Evolutionary conservation across 2,888 invertebrate species (phyloP), one percentile per base, ranked within the genome.

Genomic region (Troglohyphantes excavatus): DNA sequence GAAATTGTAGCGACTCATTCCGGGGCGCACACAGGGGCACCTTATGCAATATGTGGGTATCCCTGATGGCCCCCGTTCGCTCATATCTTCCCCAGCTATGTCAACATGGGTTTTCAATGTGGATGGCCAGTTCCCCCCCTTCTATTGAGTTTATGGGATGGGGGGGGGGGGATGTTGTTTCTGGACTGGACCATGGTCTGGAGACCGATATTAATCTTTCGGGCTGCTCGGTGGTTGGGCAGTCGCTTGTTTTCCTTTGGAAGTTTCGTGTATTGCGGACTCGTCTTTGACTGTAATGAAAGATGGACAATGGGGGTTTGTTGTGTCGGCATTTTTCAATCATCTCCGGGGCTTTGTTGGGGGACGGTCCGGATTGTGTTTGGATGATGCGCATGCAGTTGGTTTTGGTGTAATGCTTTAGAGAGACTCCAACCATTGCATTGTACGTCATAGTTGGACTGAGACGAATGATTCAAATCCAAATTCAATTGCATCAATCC

Each of bases 1-100:
- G 79, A 65, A 68, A 67, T 67, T 67, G 79, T 65, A 27, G 67
- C 27, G 46, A 13, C 76, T 78, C 76, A 78, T 78, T 78, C 63
- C 63, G 13, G 23, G 43, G 21, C 23, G 23, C n/a, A n/a, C n/a
- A n/a, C n/a, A 43, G 61, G 59, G 75, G n/a, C 17, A 29, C 63
- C 39, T 63, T 65, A 39, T 27, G 27, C 59, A 59, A 17, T 46
- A 26, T 72, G 63, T 63, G 70, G 17, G 43, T 63, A 26, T 73
- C n/a, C 46, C 43, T 73, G 72, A 26, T 26, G 26, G 21, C 39
- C 11, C 29, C 39, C n/a, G n/a, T n/a, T n/a, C n/a, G 26, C 27
- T 21, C 46, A 79, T 67, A 43, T 67, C 46, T 79, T 46, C 27
- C 46, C 27, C 79, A 29, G 70, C 79, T 79, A 67, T 82, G 81